Base-by-base conservation (phyloP, 2,888 invertebrate genomes). In the Luffia ferchaultella region DNA sequence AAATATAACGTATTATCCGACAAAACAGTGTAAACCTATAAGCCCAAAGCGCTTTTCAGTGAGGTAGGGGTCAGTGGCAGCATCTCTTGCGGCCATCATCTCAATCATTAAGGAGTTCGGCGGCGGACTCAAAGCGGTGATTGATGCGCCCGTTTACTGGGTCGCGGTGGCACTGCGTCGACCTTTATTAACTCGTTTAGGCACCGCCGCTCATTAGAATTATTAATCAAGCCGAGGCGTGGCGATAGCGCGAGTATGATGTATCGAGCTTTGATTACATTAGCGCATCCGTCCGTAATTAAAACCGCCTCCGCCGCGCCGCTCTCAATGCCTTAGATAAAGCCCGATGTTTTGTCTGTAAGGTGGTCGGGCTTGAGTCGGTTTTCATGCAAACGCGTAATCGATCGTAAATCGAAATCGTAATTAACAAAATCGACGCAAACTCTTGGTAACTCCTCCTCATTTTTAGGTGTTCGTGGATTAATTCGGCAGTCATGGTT, bases 111-210 rank as follows among this genome's bases (percentile, higher is more conserved):
- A 68, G 71, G 67, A 68, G 65, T 72, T 68, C 73, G 80, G 76
- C 82, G 82, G 80, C 73, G 64, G 59, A 55, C 70, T 67, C 80
- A 82, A 83, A 80, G 79, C 70, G 58, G 72, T 83, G 82, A 83
- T 82, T 79, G 82, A 83, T 82, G 83, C 70, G 65, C 70, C 67
- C 82, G 82, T 82, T 83, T 82, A 80, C 80, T 67, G 42, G 72
- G 71, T 65, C 76, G 67, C 77, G 70, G 79, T 76, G 76, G 76
- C 80, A 78, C 58, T 62, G 42, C 3, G 43, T 57, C 61, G 59
- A 73, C 68, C 73, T 79, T 82, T 80, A 82, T 82, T 83, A 82
- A 83, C 82, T 82, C 83, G 80, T 82, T 83, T 82, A 57, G 83
- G 80, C 79, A 79, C 74, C 79, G 76, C 73, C 77, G 76, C 80